Evolutionary conservation across 1,140 invertebrate genomes (phyloP), one percentile per base, ranked within the genome.

Genomic region (Luehdorfia chinensis): DNA sequence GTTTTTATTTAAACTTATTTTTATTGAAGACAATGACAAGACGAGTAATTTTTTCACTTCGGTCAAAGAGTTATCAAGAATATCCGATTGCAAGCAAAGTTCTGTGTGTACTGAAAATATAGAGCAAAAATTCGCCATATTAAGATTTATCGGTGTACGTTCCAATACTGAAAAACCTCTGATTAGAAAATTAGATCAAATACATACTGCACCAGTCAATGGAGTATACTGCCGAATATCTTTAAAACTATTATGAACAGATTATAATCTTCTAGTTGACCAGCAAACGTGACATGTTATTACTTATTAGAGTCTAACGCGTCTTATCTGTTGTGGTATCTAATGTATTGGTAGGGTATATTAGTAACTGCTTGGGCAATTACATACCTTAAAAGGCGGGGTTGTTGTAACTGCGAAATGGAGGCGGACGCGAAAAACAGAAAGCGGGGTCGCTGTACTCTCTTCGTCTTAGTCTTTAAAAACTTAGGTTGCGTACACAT

Each of bases 361-460:
- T 25, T 25, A 11, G 28, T 46, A 30, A 50, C 21, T 43, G 34
- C 59, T 57, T 55, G 36, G 39, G 47, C 50, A 57, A 61, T 61
- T 54, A 61, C 27, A 23, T 21, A 27, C 59, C 59, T 47, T 57
- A 57, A 28, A 57, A 28, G 54, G 59, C 31, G 28, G 28, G 33
- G 39, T 37, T 37, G 32, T 37, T 37, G 11, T 23, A 39, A 25
- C 34, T 12, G 14, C 25, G 37, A 43, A 36, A 46, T 25, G 25
- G 13, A 34, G 25, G 31, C 39, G 55, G 28, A 47, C 14, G 55
- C 46, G 58, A 59, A 50, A 51, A 45, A 33, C 50, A 49, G 50
- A 54, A 61, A 60, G 49, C 50, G 12, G 31, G 48, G 27, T 41
- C 19, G 43, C 18, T 45, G 36, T 32, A 44, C 39, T 27, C 48